Conservation (phyloP, 2,797 vertebrate genomes). For the Sebastes oblongus region DNA sequence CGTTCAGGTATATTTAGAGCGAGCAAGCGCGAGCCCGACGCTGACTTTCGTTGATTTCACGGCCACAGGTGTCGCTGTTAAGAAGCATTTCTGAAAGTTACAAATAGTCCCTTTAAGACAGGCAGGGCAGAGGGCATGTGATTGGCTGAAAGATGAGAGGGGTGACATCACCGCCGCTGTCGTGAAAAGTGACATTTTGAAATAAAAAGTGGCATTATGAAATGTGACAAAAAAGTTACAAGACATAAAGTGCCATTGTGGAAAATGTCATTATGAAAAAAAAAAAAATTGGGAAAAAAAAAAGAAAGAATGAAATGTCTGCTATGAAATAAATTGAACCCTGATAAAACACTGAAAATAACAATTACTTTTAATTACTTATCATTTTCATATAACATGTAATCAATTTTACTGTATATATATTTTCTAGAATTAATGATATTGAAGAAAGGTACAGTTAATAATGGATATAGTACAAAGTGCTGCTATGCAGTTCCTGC, state of each 20-base stretch:
- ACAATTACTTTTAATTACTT: not conserved
- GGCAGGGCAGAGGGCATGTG: not conserved
- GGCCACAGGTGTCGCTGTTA: too few relatives aligned
- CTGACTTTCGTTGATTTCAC: too few relatives aligned
- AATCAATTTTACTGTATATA: not conserved
- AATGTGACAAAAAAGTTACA: not conserved
- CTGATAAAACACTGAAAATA: not conserved
- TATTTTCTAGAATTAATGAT: not conserved
- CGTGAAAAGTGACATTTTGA: not conserved
- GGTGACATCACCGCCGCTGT: not conserved
- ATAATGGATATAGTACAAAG: not conserved
- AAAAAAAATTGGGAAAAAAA: too few relatives aligned
- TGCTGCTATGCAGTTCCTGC: conserved; percentile 38
- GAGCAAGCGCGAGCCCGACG: too few relatives aligned
- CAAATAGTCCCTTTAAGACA: not conserved
- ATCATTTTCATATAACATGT: not conserved
- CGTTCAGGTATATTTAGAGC: too few relatives aligned
- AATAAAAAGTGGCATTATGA: not conserved
- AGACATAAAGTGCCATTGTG: not conserved
- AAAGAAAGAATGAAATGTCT: too few relatives aligned
- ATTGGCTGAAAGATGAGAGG: not conserved
- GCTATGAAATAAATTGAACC: not conserved
- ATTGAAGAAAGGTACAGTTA: not conserved
- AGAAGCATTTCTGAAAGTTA: not conserved
- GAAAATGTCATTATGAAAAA: not conserved